Evolutionary conservation across 2,888 invertebrate genomes (phyloP).

Genomic region (Trachelus stipa): DNA sequence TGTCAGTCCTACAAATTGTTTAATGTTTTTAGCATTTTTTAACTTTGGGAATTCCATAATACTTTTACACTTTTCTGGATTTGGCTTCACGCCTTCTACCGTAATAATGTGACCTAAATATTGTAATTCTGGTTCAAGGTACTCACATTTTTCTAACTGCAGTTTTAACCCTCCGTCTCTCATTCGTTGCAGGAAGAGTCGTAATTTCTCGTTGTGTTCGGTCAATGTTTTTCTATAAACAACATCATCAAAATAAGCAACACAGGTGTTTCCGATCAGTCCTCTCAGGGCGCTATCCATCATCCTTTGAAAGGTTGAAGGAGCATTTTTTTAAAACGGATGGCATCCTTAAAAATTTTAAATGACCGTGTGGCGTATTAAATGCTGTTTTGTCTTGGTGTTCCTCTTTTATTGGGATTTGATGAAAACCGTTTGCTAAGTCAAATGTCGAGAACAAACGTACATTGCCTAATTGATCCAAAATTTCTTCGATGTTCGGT

Average conservation of each 20-base stretch:
- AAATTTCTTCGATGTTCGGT: conserved; percentile 25
- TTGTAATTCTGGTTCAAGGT: conserved; percentile 20
- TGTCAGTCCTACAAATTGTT: conserved; percentile 35
- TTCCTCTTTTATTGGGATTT: conserved; percentile 31
- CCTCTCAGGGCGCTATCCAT: conserved; percentile 25
- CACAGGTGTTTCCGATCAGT: conserved; percentile 18
- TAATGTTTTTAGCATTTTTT: conserved; percentile 32
- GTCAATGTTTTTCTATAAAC: conserved; percentile 25
- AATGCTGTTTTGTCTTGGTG: conserved; percentile 21
- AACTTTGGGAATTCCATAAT: conserved; percentile 34
- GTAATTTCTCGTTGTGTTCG: conserved; percentile 28
- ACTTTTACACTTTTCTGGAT: conserved; percentile 31
- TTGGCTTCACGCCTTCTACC: conserved; percentile 31
- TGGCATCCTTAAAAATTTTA: conserved; percentile 20
- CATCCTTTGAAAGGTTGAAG: conserved; percentile 23
- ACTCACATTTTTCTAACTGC: conserved; percentile 33
- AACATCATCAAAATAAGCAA: conserved; percentile 34
- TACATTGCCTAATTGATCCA: conserved; percentile 36
- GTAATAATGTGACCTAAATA: conserved; percentile 36
- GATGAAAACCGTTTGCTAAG: conserved; percentile 40
- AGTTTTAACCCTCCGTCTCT: conserved; percentile 17
- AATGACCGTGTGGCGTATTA: conserved; percentile 20
- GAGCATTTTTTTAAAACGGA: conserved; percentile 24
- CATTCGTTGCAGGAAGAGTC: conserved; percentile 18
- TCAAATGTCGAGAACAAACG: conserved; percentile 40